Conservation (phyloP, 2,888 invertebrate genomes). For the Petrophora chlorosata region DNA sequence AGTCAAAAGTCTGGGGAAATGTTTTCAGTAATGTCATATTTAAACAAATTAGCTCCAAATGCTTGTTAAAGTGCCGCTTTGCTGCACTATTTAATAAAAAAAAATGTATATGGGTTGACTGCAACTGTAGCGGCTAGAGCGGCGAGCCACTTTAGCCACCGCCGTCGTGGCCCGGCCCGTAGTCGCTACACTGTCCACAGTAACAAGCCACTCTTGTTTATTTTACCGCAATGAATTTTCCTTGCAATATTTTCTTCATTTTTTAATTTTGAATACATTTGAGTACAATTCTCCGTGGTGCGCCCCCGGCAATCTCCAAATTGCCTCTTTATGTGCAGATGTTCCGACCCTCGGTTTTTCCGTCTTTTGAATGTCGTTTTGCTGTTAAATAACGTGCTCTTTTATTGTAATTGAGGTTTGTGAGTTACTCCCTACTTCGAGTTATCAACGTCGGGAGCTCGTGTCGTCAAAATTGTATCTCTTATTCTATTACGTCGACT, state of each 20-base stretch:
- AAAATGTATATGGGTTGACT: neutral
- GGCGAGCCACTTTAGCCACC: constrained; percentile 24
- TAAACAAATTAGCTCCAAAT: too few relatives aligned
- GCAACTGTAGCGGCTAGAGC: constrained; percentile 14
- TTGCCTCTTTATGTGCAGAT: constrained; percentile 84
- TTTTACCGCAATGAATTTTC: constrained; percentile 80
- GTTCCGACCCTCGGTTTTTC: constrained; percentile 82
- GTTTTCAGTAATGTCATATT: too few relatives aligned
- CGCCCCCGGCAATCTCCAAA: constrained; percentile 83
- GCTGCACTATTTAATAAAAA: too few relatives aligned
- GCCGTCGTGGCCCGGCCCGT: constrained; percentile 25
- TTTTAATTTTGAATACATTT: constrained; percentile 82
- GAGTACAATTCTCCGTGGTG: constrained; percentile 78
- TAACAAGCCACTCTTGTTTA: constrained; percentile 78
- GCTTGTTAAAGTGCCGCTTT: too few relatives aligned
- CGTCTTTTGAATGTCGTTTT: constrained; percentile 83
- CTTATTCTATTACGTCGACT: too few relatives aligned
- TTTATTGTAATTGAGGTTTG: constrained; percentile 76
- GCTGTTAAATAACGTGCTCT: constrained; percentile 81
- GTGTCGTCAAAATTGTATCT: neutral
- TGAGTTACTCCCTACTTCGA: constrained; percentile 58
- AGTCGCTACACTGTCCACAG: constrained; percentile 47
- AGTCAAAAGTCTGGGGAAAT: too few relatives aligned
- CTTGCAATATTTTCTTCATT: constrained; percentile 77
- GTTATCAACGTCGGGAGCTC: constrained; percentile 26